Evolutionary conservation across 2,113 vertebrate species (phyloP), one percentile per base, ranked within the genome.

Genomic region (Cygnus buccinator): DNA sequence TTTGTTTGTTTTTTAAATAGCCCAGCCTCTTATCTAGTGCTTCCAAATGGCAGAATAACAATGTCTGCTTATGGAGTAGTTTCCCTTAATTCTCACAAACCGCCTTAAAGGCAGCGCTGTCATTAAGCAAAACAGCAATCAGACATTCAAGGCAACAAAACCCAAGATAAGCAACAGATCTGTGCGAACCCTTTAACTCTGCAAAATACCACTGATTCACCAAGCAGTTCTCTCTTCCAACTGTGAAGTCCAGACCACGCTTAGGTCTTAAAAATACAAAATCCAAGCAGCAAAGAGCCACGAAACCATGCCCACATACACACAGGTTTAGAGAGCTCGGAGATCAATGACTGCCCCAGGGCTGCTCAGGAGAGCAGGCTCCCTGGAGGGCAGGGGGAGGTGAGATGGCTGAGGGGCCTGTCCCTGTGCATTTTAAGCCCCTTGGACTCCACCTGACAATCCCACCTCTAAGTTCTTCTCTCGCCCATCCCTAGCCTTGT

Each of bases 261-360:
- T 25, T 13, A 39, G 46, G 28, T 46, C 41, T 54, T 54, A 84
- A 83, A 76, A 75, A 28, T 6, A 52, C 43, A 19, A 86, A 88
- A 18, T 55, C n/a, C 52, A 58, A 58, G 80, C 41, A 77, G 67
- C 72, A 50, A 55, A 81, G 35, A 29, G 17, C 28, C 12, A 1
- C 0, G 12, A 13, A 37, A 33, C 17, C 8, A 1, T 15, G 11
- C 14, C 15, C 6, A 3, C 4, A 19, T 33, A 35, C 15, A 18
- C 7, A 2, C n/a, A 1, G 8, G 6, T 29, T 43, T 25, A 6
- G 74, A 78, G 55, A 63, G 44, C 10, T n/a, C 43, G 37, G 25
- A 54, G 76, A 88, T 33, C 28, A 58, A 35, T 1, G 13, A 19
- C 15, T 43, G 11, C 18, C n/a, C 33, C 26, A 5, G 19, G 16